A percentile compares a stretch with the other conserved stretches of the same genome.
These are phyloP conservation scores for Panagrolaimus sp. DNA, from an alignment of 1,140 invertebrate genomes.

Conservation along the genomic window DNA sequence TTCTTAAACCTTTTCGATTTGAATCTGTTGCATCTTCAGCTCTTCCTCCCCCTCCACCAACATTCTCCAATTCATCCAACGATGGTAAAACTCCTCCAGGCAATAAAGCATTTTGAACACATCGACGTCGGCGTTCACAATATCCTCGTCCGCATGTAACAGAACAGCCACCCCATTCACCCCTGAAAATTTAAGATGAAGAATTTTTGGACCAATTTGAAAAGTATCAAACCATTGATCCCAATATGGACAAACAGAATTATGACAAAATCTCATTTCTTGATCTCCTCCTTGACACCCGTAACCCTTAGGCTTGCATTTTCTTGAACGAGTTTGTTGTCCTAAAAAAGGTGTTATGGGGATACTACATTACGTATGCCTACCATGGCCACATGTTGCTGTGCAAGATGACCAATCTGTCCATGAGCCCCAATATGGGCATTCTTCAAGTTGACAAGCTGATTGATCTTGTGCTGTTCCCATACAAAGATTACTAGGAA, in stretches of 20 bases:
- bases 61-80: constrained; percentile 27
- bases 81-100: constrained; percentile 32
- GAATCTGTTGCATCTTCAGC: constrained; percentile 7
- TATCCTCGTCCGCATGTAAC: constrained; percentile 31
- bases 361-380: too few relatives aligned
- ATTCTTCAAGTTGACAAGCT: constrained; percentile 33
- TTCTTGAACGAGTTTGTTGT: constrained; percentile 30
- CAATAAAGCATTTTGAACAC: constrained; percentile 29
- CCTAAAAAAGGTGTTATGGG: too few relatives aligned
- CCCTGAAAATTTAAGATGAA: neutral
- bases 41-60: constrained; percentile 17
- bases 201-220: constrained; percentile 25
- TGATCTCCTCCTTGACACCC: constrained; percentile 33
- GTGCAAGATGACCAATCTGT: constrained; percentile 33
- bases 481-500: constrained; percentile 26
- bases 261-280: constrained; percentile 37
- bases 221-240: constrained; percentile 26
- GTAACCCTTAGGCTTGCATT: constrained; percentile 30
- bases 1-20: constrained; percentile 22
- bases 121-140: constrained; percentile 25
- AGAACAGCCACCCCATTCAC: constrained; percentile 26
- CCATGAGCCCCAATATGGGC: constrained; percentile 37
- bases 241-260: constrained; percentile 39
- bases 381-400: constrained; percentile 45
- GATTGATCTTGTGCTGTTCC: constrained; percentile 39